phyloP scores from a whole-genome alignment of 2,113 vertebrate genomes.

The Danio rerio region DNA sequence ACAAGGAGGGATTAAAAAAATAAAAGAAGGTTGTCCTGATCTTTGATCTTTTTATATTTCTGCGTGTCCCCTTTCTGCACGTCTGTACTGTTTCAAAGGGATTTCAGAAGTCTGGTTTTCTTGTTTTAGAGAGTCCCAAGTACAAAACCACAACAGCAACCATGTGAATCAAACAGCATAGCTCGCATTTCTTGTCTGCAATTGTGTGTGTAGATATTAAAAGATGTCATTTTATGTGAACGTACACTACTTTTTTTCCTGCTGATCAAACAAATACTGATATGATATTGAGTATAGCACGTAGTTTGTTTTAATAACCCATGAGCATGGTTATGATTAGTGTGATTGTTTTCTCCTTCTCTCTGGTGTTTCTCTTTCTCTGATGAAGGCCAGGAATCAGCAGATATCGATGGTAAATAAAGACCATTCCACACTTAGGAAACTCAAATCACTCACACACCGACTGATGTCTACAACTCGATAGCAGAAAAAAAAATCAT shows the following conservation, averaged over 20 bases:
- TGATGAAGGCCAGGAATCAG: constrained; percentile 79
- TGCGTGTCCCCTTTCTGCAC: too few species aligned
- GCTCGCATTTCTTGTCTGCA: background rate
- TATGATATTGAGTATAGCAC: constrained; percentile 2
- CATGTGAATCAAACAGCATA: background rate
- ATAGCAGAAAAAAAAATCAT: background rate
- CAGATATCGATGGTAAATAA: constrained; percentile 81
- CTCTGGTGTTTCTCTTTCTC: constrained; percentile 75
- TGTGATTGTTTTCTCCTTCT: constrained; percentile 70
- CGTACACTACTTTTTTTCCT: background rate
- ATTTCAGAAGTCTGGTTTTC: background rate
- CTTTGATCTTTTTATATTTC: background rate
- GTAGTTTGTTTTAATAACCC: constrained; percentile 26
- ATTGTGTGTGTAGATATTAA: background rate
- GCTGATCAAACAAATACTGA: background rate
- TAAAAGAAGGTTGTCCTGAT: constrained; percentile 22
- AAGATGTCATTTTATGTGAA: constrained; percentile 20
- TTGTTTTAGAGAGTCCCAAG: background rate
- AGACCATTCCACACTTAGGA: constrained; percentile 64
- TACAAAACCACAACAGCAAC: background rate
- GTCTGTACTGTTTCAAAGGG: too few species aligned
- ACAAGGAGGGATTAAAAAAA: constrained; percentile 16
- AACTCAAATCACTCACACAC: constrained; percentile 40
- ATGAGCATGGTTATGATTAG: constrained; percentile 27
- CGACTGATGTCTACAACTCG: background rate